Evolutionary conservation across 2,113 vertebrate genomes (phyloP), one percentile per base, ranked within the genome.

Genomic region (Xiphorhynchus elegans): DNA sequence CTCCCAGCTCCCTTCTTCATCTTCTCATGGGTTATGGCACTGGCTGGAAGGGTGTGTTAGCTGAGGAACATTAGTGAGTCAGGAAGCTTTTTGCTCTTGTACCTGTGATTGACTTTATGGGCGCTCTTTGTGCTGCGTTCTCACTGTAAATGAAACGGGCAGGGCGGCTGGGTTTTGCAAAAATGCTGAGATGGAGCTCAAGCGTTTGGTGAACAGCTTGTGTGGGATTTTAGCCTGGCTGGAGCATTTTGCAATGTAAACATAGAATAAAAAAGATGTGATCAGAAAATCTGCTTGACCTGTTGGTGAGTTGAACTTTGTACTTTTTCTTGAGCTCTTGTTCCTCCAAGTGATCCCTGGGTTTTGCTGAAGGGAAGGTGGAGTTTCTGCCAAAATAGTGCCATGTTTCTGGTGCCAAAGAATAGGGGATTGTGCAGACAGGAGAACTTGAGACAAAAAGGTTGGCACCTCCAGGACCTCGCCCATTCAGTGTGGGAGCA

Each of bases 121-220:
- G 42, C 55, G 40, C 25, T 20, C 25, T 64, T 84, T 76, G 74
- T 44, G 13, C 35, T 35, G 12, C 1, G 5, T 31, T 90, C 83
- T 84, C 64, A 42, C 21, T 21, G 4, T 10, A 15, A 67, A 25
- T 0, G 0, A 84, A 83, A 55, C 49, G 35, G 55, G n/a, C 74
- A 64, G 35, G 29, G 35, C 56, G 85, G 3, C 1, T 58, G 63
- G 42, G 11, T 75, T 90, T 90, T 85, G 68, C 60, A 81, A 42
- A 75, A 80, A 16, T 33, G 21, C 33, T 5, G 12, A 88, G 59
- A 84, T 70, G 72, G 55, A 59, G 24, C 55, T 91, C 2, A 88
- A 93, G 59, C 80, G 42, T 87, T 93, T 87, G 59, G 46, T 87
- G 90, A 87, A 50, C 33, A 59, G 39, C 46, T 63, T 39, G 35